phyloP scores from a whole-genome alignment of 2,797 vertebrate species.

The Scyliorhinus canicula region DNA sequence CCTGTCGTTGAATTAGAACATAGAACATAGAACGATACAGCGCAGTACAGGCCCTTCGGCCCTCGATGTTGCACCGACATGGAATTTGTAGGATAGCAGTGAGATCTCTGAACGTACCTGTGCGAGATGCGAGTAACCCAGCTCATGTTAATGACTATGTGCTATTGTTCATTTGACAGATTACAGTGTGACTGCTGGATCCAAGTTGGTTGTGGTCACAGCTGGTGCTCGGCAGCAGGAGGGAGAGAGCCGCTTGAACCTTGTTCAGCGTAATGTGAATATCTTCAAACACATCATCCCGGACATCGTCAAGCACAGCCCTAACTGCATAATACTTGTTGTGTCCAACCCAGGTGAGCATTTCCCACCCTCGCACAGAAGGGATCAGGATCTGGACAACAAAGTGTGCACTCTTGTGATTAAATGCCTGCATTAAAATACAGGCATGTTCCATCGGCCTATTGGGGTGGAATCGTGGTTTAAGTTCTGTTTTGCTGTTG shows the following conservation, averaged over 20 bases:
- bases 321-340: conserved; percentile 82
- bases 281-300: conserved; percentile 99
- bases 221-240: conserved; percentile 94
- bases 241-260: conserved; percentile 89
- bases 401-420: background rate
- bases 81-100: background rate
- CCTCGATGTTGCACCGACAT: too few relatives aligned
- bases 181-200: conserved; percentile 86
- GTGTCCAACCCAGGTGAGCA: conserved; percentile 90
- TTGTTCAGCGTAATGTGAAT: conserved; percentile 94
- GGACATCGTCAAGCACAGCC: conserved; percentile 91
- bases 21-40: too few relatives aligned
- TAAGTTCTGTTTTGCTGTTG: background rate
- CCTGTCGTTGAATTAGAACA: too few relatives aligned
- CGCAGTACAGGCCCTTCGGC: too few relatives aligned
- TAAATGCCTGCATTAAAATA: background rate
- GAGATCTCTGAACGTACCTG: background rate
- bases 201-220: conserved; percentile 87
- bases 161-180: conserved; percentile 54
- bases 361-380: background rate
- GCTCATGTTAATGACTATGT: background rate
- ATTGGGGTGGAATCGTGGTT: background rate
- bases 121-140: background rate
- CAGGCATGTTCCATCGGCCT: background rate
- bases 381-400: background rate